Evolutionary conservation across 2,113 vertebrate genomes (phyloP), one percentile per base, ranked within the genome.

Genomic region (Hydropotes inermis): DNA sequence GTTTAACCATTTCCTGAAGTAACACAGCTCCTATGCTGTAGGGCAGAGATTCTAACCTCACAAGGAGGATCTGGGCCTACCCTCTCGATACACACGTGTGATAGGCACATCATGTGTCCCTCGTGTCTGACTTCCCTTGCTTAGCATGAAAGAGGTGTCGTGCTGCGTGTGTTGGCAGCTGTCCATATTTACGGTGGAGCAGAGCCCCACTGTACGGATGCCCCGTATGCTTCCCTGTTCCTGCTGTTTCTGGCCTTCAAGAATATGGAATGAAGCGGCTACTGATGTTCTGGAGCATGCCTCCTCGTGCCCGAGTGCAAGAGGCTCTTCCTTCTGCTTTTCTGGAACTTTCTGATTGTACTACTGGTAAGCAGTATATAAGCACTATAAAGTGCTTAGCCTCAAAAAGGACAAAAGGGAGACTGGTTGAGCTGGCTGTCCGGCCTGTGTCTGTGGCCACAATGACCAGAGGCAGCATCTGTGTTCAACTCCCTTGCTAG

Each of bases 121-220:
- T 6, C 5, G 30, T 47, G 9, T 25, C 27, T 9, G 54, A 28
- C n/a, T 55, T 47, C 45, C 50, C 11, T 25, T 1, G 2, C 33
- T 30, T 1, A 27, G 89, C 86, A 89, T 17, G 43, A 2, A 4
- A 55, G 67, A 60, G 45, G 27, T 2, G 7, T 2, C 0, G 0
- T 17, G 39, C 23, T 30, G 30, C 0, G 0, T 3, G 16, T 55
- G 7, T 17, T 83, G 16, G 64, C 43, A 16, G 45, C 39, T 27
- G 54, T 39, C 28, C 15, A 0, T 12, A 13, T 28, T 39, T 6
- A 19, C 4, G 4, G 76, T n/a, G 19, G 14, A 6, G 5, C 25
- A 11, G 15, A 6, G 16, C 16, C n/a, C 21, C 1, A 1, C 2
- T 16, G 12, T 1, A 13, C 1, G 5, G 12, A 25, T 6, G n/a